These are phyloP conservation scores for Drosophila cardini DNA, from an alignment of 1,140 invertebrate species.

Conservation along the genomic window DNA sequence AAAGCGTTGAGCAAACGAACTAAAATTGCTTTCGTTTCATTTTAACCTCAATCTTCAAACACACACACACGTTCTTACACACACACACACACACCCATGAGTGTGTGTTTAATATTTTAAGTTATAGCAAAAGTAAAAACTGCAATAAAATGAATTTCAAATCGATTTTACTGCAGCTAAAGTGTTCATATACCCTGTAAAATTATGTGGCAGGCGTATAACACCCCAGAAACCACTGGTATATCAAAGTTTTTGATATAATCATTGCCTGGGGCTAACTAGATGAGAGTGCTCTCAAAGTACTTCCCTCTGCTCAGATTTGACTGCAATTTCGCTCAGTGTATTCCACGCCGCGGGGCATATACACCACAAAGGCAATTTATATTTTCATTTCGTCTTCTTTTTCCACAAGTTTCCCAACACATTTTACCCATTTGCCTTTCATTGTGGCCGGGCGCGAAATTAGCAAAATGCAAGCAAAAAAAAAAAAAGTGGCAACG, in stretches of 20 bases:
- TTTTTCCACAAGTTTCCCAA: constrained; percentile 39
- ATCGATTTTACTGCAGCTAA: constrained; percentile 30
- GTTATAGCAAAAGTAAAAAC: background rate
- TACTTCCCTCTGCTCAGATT: constrained; percentile 17
- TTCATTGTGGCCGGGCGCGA: constrained; percentile 64
- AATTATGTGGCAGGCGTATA: background rate
- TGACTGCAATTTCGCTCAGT: constrained; percentile 48
- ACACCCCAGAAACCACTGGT: background rate
- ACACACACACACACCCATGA: background rate
- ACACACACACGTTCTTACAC: background rate
- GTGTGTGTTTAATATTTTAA: constrained; percentile 12
- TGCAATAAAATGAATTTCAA: constrained; percentile 29
- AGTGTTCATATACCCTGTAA: background rate
- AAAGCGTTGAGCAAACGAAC: constrained; percentile 60
- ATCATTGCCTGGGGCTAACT: background rate
- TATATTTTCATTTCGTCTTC: constrained; percentile 64
- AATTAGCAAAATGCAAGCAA: constrained; percentile 64
- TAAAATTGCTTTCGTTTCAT: constrained; percentile 28
- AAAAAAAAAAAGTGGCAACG: constrained; percentile 16
- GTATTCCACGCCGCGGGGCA: constrained; percentile 16
- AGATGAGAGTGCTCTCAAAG: background rate
- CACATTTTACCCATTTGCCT: constrained; percentile 50
- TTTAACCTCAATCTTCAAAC: constrained; percentile 8
- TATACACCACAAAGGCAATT: constrained; percentile 64
- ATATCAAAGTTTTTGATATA: background rate